phyloP scores from a whole-genome alignment of 2,888 invertebrate species.

The Ochropacha duplaris region DNA sequence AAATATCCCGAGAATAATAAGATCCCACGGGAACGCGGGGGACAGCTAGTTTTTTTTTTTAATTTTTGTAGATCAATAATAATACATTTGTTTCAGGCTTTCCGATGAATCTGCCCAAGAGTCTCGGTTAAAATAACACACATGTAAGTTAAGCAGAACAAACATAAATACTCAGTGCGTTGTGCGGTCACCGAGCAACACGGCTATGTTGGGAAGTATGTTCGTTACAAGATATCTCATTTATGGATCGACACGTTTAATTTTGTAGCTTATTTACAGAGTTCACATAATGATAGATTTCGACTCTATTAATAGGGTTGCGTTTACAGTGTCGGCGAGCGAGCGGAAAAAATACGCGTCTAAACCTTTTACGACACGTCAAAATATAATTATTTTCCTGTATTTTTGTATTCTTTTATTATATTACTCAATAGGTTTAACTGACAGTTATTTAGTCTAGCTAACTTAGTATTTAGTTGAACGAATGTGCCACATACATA shows the following conservation, averaged over 20 bases:
- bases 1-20: too few species aligned
- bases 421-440: not conserved
- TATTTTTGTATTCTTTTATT: not conserved
- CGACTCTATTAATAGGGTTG: not conserved
- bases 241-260: not conserved
- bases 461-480: not conserved
- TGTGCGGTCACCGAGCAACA: conserved; percentile 40
- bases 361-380: not conserved
- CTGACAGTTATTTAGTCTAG: too few species aligned
- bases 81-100: conserved; percentile 39
- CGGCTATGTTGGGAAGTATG: conserved; percentile 14
- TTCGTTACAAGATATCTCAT: not conserved
- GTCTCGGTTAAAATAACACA: conserved; percentile 46
- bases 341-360: not conserved
- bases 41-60: too few species aligned
- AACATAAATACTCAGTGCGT: conserved; percentile 71
- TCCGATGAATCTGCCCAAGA: conserved; percentile 44
- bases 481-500: not conserved
- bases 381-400: not conserved
- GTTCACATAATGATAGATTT: not conserved
- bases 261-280: not conserved
- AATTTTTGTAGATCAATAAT: not conserved
- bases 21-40: too few species aligned
- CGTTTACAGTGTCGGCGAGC: not conserved
- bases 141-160: conserved; percentile 23